Evolutionary conservation across 1,140 invertebrate genomes (phyloP), one percentile per base, ranked within the genome.

Genomic region (Calosoma granatense): DNA sequence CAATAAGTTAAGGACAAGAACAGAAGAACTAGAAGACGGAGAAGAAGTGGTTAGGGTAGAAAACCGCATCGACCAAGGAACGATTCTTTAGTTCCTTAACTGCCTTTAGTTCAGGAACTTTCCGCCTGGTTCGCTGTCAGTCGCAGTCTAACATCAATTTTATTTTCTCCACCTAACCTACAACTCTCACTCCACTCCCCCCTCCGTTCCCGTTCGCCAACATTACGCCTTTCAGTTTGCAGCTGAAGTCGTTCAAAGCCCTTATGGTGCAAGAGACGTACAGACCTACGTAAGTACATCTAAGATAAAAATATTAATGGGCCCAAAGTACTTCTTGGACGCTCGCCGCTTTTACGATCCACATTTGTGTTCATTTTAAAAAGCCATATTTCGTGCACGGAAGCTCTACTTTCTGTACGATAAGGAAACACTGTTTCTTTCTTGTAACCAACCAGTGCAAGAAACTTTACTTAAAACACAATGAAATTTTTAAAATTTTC

Each of bases 61-160:
- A 36, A 30, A 30, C 26, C 26, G 26, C 26, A 30, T 6, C 6
- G 26, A 14, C 17, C 9, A 17, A 47, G 9, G 41, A 47, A 47
- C 41, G 17, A 47, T 9, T 47, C 41, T 47, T 47, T 47, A 47
- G 41, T 47, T 47, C 17, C 17, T 47, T 17, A 12, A 47, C 41
- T 47, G 41, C 9, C 17, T 47, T 17, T 17, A 47, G 41, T 47
- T 47, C 9, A 17, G 6, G 9, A 12, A 47, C 9, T 17, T 47
- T 47, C 17, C 9, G 9, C 17, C 4, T 9, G 9, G 3, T 47
- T 6, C 17, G 41, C 41, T 47, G 41, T 47, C 41, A 17, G 6
- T 47, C 17, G 41, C 41, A 47, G 41, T 17, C 17, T 17, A 47
- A 47, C 41, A 47, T 47, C 41, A 47, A 47, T 47, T 47, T 47